Evolutionary conservation across 2,113 vertebrate genomes (phyloP), one percentile per base, ranked within the genome.

Genomic region (Oxyura jamaicensis): DNA sequence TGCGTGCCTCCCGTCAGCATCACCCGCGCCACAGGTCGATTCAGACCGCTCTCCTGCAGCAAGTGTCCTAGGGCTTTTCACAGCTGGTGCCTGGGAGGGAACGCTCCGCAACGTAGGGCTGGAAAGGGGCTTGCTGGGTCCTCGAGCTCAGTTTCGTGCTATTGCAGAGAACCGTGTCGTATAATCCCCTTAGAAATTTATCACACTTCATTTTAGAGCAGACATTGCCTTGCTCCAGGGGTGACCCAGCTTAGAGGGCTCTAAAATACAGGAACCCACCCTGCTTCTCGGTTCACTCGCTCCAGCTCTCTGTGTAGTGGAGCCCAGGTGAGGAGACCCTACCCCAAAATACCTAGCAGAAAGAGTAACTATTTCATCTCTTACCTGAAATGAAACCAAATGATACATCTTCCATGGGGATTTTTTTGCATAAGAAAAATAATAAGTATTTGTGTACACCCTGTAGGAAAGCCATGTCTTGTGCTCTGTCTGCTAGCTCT

Each of bases 401-500:
- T 74, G 95, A 67, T 91, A 89, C 74, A 26, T 81, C 93, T 95
- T 92, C 88, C 73, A 35, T 3, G 69, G 91, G 96, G 95, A 93
- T 67, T 83, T 92, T 90, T 88, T 90, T 93, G 82, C 75, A 68
- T 71, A 96, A 88, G 78, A 77, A 95, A 96, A 96, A 96, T 73
- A 96, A 91, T 93, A 97, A 96, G 92, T 95, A 90, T 96, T 95
- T 95, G 92, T 95, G 93, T 96, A 94, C 53, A 66, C 88, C 90
- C 93, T 65, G 94, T 97, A 86, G 96, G 93, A 96, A 92, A 7
- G 79, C 93, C 94, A 82, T 95, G 96, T 95, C 95, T 97, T 93
- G 75, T 95, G 82, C 93, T 96, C 91, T 95, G 97, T 94, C 95
- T 94, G 95, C 86, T 81, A 95, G 95, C 94, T 96, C 83, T 95